Percentiles rank a stretch among this genome's conserved stretches.
Conservation (phyloP, 2,113 vertebrate genomes). For the Hypomesus transpacificus region DNA sequence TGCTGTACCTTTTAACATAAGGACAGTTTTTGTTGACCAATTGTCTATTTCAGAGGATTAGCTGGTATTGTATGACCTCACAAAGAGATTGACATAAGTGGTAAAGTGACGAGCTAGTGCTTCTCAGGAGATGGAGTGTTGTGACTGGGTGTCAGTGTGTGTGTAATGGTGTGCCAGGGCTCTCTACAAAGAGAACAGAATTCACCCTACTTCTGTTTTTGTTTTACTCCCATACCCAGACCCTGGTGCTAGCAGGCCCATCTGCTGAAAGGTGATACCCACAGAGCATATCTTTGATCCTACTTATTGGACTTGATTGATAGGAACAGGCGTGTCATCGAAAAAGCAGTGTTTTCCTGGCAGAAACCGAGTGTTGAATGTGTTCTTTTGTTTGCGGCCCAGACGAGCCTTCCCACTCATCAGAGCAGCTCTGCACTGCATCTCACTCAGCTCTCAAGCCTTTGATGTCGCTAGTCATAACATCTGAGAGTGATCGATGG, state of each 20-base stretch:
- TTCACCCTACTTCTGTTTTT: background rate
- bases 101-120: background rate
- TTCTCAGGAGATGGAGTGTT: slow-evolving; percentile 14
- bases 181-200: background rate
- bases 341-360: background rate
- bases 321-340: background rate
- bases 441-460: background rate
- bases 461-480: background rate
- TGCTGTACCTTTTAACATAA: no score
- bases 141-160: background rate
- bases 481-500: background rate
- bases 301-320: background rate
- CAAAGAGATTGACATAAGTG: slow-evolving; percentile 16
- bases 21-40: no score
- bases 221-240: background rate
- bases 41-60: slow-evolving; percentile 21
- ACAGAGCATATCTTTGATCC: background rate
- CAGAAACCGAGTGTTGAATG: background rate
- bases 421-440: background rate
- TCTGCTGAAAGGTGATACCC: background rate
- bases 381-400: background rate
- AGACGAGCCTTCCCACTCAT: background rate
- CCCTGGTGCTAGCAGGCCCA: background rate
- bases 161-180: background rate
- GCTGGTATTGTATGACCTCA: slow-evolving; percentile 18